These are phyloP conservation scores for Corydoras maculifer DNA, from an alignment of 2,113 vertebrate species.

Conservation along the genomic window DNA sequence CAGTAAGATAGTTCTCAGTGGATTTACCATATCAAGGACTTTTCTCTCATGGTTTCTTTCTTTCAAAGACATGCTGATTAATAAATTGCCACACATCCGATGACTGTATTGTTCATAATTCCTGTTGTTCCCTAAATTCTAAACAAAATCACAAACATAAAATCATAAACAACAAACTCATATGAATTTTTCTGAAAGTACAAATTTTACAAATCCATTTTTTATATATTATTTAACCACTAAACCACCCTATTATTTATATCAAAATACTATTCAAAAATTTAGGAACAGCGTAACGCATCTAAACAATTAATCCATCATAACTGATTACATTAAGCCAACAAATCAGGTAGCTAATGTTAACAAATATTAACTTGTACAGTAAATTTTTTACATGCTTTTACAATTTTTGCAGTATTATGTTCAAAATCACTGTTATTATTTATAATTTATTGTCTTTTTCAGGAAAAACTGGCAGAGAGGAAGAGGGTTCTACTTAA, in stretches of 20 bases:
- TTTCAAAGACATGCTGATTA: too few relatives aligned
- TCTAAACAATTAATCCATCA: neutral
- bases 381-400: too few relatives aligned
- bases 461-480: conserved; percentile 80
- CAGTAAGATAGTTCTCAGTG: too few relatives aligned
- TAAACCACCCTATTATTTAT: too few relatives aligned
- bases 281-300: neutral
- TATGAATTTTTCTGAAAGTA: neutral
- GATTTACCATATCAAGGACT: too few relatives aligned
- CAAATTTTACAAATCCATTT: too few relatives aligned
- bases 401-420: neutral
- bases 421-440: neutral
- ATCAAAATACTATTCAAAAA: neutral
- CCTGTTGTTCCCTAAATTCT: neutral
- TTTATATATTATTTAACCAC: too few relatives aligned
- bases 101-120: too few relatives aligned
- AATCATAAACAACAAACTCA: neutral
- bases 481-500: conserved; percentile 81
- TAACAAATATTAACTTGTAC: neutral
- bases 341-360: neutral
- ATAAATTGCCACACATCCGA: too few relatives aligned
- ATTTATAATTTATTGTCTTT: neutral
- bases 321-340: neutral
- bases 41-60: too few relatives aligned
- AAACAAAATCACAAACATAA: neutral